Evolutionary conservation across 2,797 vertebrate species (phyloP).

Genomic region (Lagocephalus sceleratus): DNA sequence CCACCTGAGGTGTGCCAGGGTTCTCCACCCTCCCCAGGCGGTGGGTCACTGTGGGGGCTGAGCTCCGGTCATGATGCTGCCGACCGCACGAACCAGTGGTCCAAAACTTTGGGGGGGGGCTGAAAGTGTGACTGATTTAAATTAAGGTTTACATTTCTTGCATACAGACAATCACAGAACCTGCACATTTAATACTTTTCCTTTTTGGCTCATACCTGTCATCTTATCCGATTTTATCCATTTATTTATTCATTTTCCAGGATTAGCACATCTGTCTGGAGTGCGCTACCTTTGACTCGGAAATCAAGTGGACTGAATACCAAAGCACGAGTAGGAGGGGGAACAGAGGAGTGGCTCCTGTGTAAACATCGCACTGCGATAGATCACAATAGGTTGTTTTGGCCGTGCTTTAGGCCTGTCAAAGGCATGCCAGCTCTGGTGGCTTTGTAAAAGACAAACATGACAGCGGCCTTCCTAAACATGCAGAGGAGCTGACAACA

Average conservation of each 20-base stretch:
- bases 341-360: conserved; percentile 81
- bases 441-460: conserved; percentile 79
- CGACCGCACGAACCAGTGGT: conserved; percentile 72
- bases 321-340: conserved; percentile 64
- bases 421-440: conserved; percentile 79
- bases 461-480: conserved; percentile 63
- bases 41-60: too few relatives aligned
- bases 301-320: conserved; percentile 94
- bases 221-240: conserved; percentile 87
- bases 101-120: too few relatives aligned
- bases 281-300: conserved; percentile 85
- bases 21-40: too few relatives aligned
- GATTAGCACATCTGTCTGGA: conserved; percentile 86
- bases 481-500: conserved; percentile 55
- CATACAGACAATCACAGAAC: too few relatives aligned
- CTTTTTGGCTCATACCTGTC: conserved; percentile 86
- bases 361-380: conserved; percentile 88
- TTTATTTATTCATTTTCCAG: conserved; percentile 25
- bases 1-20: too few relatives aligned
- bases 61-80: too few relatives aligned
- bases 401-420: conserved; percentile 80
- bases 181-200: conserved; percentile 81
- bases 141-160: too few relatives aligned
- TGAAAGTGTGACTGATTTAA: too few relatives aligned
- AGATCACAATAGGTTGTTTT: conserved; percentile 87